A percentile compares a stretch with the other conserved stretches of the same genome.
phyloP scores from a whole-genome alignment of 2,888 invertebrate species.

The Pharmacophagus antenor region DNA sequence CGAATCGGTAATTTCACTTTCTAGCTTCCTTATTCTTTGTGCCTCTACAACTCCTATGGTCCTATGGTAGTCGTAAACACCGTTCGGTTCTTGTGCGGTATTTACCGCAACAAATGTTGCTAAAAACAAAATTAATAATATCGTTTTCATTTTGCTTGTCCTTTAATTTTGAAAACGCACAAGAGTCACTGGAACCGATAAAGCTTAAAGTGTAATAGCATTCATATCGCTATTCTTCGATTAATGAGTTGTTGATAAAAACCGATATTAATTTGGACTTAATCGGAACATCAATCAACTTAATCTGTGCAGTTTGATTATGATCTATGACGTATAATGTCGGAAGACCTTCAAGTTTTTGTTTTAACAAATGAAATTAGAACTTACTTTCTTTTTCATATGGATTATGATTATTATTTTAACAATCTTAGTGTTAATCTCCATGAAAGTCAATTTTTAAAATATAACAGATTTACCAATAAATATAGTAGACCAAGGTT shows the following conservation, averaged over 20 bases:
- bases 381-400: too few relatives aligned
- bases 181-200: background rate
- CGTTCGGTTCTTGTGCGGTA: conserved; percentile 34
- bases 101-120: background rate
- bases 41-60: conserved; percentile 46
- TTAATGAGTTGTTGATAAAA: background rate
- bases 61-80: conserved; percentile 45
- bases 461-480: too few relatives aligned
- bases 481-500: too few relatives aligned
- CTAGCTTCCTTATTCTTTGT: conserved; percentile 41
- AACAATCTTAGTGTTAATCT: too few relatives aligned
- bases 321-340: background rate
- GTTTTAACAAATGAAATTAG: background rate
- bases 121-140: background rate
- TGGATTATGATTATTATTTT: too few relatives aligned
- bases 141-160: conserved; percentile 5
- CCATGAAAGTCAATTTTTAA: too few relatives aligned
- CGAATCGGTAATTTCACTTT: conserved; percentile 37
- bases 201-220: background rate
- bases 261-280: background rate
- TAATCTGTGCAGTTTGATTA: conserved; percentile 3
- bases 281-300: background rate
- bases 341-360: background rate
- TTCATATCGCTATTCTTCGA: background rate
- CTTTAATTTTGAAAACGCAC: background rate